Base-by-base conservation (phyloP, 2,888 invertebrate species). In the Drosophila birchii region DNA sequence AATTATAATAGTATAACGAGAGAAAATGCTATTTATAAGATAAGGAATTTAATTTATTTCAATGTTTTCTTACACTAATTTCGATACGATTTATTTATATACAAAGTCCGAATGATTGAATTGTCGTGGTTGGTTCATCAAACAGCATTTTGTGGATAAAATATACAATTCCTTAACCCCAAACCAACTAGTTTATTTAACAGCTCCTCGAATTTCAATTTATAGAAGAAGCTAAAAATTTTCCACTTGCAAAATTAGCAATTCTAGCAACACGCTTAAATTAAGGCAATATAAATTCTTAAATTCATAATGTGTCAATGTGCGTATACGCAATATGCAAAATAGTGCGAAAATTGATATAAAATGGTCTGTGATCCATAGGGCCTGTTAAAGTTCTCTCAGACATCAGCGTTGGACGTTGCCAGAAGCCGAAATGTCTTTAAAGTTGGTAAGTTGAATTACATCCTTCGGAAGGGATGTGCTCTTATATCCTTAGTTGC, bases 361-460 rank as follows among this genome's bases (percentile, higher is more conserved):
- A 49, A 32, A 51, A 34, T 5, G 49, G 3, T 20, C 5, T 16
- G 18, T 14, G 4, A 34, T 7, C 34, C 34, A 5, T 8, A 5
- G 20, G 0, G 20, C 0, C 20, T 20, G 8, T 14, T 16, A 34
- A 5, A 51, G 14, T 34, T 51, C 49, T 16, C 3, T 34, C 1
- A 7, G 20, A 16, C 49, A 14, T 51, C 49, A 7, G 1, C 14
- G 20, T 51, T 2, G 8, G 20, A 14, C 14, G 49, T 20, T 0
- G 20, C 9, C 47, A 16, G 53, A 39, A 16, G 23, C n/a, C 20
- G 61, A 63, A 57, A 84, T 84, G 84, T 79, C 74, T 59, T 54
- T 80, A 1, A 86, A 84, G 74, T 44, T 79, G 81, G 87, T 84
- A 85, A 78, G 53, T n/a, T 11, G 16, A 20, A 56, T 38, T 41